phyloP scores from a whole-genome alignment of 1,140 invertebrate genomes.

The Drosophila lacteicornis region DNA sequence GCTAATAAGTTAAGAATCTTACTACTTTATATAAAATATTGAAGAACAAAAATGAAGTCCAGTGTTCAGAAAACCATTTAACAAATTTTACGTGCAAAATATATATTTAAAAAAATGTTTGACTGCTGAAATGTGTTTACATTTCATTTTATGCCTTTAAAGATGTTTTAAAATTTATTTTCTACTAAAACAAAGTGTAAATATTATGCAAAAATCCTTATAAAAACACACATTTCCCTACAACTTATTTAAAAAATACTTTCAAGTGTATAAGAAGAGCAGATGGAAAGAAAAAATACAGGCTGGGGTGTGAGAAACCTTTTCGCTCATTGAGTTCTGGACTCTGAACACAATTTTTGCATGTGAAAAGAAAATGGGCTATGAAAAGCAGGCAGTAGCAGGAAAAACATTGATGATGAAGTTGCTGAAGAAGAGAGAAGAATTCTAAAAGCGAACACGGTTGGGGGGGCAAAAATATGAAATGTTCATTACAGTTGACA shows the following conservation, averaged over 20 bases:
- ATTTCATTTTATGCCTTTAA: too few species aligned
- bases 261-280: slow-evolving; percentile 1
- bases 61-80: too few species aligned
- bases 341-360: slow-evolving; percentile 61
- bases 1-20: too few species aligned
- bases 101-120: too few species aligned
- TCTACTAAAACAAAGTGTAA: too few species aligned
- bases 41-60: too few species aligned
- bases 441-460: slow-evolving; percentile 36
- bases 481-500: slow-evolving; percentile 84
- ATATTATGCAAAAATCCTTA: too few species aligned
- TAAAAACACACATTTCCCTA: too few species aligned
- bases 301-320: slow-evolving; percentile 12
- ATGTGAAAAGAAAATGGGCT: slow-evolving; percentile 76
- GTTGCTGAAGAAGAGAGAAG: slow-evolving; percentile 21
- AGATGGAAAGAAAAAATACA: neutral
- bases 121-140: too few species aligned
- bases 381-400: slow-evolving; percentile 51
- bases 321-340: slow-evolving; percentile 65
- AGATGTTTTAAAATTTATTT: too few species aligned
- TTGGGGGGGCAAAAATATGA: slow-evolving; percentile 68
- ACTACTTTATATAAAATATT: too few species aligned
- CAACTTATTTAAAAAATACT: neutral
- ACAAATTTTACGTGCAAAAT: too few species aligned
- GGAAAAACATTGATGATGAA: slow-evolving; percentile 45